Percentiles rank a stretch among this genome's conserved stretches.
Conservation (phyloP, 1,140 invertebrate genomes). For the Phthorimaea operculella region DNA sequence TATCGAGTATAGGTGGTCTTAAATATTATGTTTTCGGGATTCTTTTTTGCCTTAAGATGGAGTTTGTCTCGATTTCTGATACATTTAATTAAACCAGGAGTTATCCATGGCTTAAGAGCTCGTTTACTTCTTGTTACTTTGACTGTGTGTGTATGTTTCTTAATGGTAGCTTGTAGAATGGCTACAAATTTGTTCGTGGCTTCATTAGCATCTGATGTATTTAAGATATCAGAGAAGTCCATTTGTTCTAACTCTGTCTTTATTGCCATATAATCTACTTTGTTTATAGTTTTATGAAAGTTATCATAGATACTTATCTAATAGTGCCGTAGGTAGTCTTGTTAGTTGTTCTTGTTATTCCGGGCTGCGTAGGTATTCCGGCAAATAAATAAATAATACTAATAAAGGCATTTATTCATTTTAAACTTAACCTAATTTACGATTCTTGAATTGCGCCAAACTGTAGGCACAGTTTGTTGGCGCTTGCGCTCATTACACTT, state of each 20-base stretch:
- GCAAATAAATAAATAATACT: too few species aligned
- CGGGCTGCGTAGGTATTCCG: too few species aligned
- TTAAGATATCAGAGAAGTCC: neutral
- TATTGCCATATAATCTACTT: neutral
- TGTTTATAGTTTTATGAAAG: neutral
- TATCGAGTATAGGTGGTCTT: neutral
- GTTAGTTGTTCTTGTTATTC: conserved; percentile 6
- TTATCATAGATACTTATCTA: neutral
- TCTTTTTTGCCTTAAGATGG: neutral
- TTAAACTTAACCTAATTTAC: too few species aligned
- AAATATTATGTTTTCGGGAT: neutral
- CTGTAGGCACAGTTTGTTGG: too few species aligned
- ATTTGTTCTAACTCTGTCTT: neutral
- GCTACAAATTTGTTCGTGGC: neutral
- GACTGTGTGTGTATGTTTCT: neutral
- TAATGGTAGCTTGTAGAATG: neutral
- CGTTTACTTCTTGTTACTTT: neutral
- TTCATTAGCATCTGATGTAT: neutral
- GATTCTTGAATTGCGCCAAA: too few species aligned
- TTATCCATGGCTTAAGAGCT: conserved; percentile 1
- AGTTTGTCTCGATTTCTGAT: neutral
- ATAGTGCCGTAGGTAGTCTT: neutral
- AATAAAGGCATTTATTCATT: too few species aligned
- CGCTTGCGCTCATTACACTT: too few species aligned
- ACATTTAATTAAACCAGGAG: neutral